Conservation (phyloP, 2,888 invertebrate species). For the Hydraecia micacea region DNA sequence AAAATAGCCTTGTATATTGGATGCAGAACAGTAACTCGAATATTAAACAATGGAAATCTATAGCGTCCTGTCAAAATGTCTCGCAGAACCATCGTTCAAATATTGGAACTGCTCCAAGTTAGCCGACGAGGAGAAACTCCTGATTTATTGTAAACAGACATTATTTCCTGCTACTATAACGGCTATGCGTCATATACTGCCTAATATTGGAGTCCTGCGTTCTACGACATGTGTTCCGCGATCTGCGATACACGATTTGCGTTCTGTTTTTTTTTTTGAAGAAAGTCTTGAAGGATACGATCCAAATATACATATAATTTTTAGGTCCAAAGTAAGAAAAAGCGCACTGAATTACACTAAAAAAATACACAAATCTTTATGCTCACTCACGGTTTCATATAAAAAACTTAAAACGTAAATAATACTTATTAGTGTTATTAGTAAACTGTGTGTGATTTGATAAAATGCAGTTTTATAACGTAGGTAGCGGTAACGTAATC, state of each 20-base stretch:
- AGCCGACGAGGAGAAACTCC: neutral
- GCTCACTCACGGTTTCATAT: too few relatives aligned
- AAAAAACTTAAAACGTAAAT: too few relatives aligned
- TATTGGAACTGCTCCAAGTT: conserved; percentile 45
- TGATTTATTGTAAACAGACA: conserved; percentile 32
- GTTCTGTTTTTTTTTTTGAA: neutral
- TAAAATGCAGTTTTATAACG: neutral
- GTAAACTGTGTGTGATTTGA: neutral
- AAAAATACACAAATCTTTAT: too few relatives aligned
- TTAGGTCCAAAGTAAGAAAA: too few relatives aligned
- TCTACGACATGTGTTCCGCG: neutral
- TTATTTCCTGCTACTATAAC: conserved; percentile 4
- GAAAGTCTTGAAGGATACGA: too few relatives aligned
- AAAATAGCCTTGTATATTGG: conserved; percentile 23
- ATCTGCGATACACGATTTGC: neutral
- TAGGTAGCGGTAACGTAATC: too few relatives aligned
- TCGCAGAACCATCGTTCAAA: conserved; percentile 28
- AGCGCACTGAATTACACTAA: too few relatives aligned
- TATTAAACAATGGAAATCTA: conserved; percentile 46
- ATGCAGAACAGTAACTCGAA: neutral
- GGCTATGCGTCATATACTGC: neutral
- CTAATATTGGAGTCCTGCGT: too few relatives aligned
- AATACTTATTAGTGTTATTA: too few relatives aligned
- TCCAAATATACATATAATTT: too few relatives aligned
- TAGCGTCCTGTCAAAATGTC: conserved; percentile 34